Evolutionary conservation across 2,888 invertebrate species (phyloP).

Genomic region (Agelastica alni): DNA sequence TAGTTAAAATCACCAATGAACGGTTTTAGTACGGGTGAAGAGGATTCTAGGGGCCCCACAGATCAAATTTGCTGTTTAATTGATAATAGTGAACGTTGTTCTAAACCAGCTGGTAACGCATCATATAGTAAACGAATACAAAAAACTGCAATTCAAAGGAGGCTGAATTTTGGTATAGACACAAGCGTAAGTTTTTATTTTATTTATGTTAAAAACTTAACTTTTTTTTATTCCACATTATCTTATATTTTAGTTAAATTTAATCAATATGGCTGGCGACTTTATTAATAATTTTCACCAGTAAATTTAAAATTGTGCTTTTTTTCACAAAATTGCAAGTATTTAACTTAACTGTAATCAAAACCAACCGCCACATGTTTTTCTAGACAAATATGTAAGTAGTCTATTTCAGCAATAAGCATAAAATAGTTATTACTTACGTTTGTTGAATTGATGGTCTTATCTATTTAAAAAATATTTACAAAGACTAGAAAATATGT

Average conservation of each 20-base stretch:
- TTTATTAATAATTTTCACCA: too few species aligned
- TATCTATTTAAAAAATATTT: too few species aligned
- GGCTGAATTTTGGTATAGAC: conserved; percentile 87
- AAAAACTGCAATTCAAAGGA: conserved; percentile 90
- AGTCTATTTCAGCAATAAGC: too few species aligned
- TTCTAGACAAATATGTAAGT: too few species aligned
- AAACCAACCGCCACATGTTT: too few species aligned
- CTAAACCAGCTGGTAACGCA: conserved; percentile 88
- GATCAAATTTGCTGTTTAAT: conserved; percentile 92
- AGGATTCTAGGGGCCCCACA: conserved; percentile 85
- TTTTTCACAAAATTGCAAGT: too few species aligned
- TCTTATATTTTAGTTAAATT: background rate
- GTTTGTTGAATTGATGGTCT: too few species aligned
- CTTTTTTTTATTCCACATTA: background rate
- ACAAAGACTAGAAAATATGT: too few species aligned
- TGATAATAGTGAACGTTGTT: conserved; percentile 85
- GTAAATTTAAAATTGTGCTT: too few species aligned
- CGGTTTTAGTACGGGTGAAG: conserved; percentile 90
- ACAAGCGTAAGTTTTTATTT: conserved; percentile 65
- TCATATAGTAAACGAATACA: conserved; percentile 96
- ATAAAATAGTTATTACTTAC: too few species aligned
- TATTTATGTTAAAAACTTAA: background rate
- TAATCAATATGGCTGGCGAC: background rate
- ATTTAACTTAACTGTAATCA: too few species aligned
- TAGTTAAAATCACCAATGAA: conserved; percentile 62